Evolutionary conservation across 2,797 vertebrate species (phyloP).

Genomic region (Malacoraja senta): DNA sequence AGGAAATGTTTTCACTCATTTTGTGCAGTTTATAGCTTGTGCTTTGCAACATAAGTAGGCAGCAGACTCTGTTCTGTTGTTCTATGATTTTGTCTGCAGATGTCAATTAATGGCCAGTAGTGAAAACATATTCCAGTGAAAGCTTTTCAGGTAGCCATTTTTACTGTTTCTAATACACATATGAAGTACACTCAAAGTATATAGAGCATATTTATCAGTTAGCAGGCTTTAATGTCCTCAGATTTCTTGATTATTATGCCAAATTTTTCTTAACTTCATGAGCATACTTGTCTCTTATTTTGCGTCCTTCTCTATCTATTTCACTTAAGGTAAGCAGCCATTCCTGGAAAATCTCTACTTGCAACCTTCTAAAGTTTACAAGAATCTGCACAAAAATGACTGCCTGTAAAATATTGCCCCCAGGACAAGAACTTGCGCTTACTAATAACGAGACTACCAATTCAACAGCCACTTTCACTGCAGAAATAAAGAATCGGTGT

Average conservation of each 20-base stretch:
- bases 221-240: not conserved
- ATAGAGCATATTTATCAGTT: not conserved
- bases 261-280: not conserved
- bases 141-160: slow-evolving; percentile 5
- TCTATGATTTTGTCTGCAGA: not conserved
- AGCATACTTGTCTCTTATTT: not conserved
- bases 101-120: not conserved
- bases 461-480: not conserved
- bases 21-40: slow-evolving; percentile 22
- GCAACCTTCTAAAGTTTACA: not conserved
- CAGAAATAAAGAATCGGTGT: not conserved
- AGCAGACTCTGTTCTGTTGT: not conserved
- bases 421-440: not conserved
- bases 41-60: not conserved
- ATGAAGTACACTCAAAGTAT: not conserved
- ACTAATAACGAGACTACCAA: not conserved
- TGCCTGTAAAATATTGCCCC: not conserved
- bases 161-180: not conserved
- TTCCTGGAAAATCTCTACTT: not conserved
- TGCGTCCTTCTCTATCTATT: too few species aligned
- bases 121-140: not conserved
- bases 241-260: not conserved
- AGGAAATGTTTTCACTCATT: slow-evolving; percentile 31
- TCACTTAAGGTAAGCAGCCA: not conserved
- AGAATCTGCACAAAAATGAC: not conserved